These are phyloP conservation scores for Nowickia ferox DNA, from an alignment of 2,888 invertebrate genomes.

Conservation along the genomic window DNA sequence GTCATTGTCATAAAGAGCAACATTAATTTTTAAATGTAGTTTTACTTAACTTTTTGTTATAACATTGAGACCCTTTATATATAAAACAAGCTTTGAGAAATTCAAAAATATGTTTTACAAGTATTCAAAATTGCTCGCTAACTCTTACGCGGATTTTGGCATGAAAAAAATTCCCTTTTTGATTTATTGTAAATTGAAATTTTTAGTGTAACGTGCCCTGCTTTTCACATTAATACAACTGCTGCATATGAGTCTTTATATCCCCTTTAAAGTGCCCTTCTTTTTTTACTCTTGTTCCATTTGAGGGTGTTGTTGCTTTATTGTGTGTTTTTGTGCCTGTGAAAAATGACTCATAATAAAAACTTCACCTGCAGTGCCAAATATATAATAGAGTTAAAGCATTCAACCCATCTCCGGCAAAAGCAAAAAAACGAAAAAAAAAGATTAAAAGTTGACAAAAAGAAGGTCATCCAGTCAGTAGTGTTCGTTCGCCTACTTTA, in stretches of 20 bases:
- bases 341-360: constrained; percentile 56
- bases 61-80: too few species aligned
- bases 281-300: not conserved
- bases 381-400: constrained; percentile 29
- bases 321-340: constrained; percentile 6
- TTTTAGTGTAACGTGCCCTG: too few species aligned
- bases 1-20: too few species aligned
- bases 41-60: too few species aligned
- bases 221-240: too few species aligned
- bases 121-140: too few species aligned
- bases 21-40: too few species aligned
- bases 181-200: too few species aligned
- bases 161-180: too few species aligned
- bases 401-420: constrained; percentile 2
- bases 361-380: constrained; percentile 59
- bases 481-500: constrained; percentile 16
- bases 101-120: too few species aligned
- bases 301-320: not conserved
- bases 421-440: not conserved
- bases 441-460: constrained; percentile 3
- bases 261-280: not conserved
- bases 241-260: not conserved
- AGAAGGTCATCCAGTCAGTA: constrained; percentile 36
- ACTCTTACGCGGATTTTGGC: too few species aligned
- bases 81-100: too few species aligned